Conservation (phyloP, 2,888 invertebrate genomes). For the Bombylius discolor region DNA sequence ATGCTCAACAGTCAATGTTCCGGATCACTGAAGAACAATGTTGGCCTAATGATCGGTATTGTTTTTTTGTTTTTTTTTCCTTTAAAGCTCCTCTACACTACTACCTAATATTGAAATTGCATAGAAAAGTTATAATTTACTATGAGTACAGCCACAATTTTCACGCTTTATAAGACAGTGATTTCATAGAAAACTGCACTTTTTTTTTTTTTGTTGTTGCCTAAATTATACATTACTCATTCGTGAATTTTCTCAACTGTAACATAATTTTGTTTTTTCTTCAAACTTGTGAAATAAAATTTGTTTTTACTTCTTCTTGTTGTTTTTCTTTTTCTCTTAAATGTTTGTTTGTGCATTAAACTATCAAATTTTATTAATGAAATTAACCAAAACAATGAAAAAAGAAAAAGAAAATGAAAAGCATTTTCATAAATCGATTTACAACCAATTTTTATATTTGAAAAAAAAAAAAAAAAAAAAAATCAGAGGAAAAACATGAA, state of each 20-base stretch:
- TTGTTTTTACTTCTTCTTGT: too few species aligned
- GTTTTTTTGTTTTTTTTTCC: not conserved
- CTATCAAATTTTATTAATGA: too few species aligned
- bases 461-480: too few species aligned
- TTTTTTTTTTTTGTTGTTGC: not conserved
- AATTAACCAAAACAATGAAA: too few species aligned
- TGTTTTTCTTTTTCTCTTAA: too few species aligned
- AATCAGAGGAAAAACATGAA: too few species aligned
- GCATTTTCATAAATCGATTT: too few species aligned
- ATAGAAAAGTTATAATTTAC: not conserved
- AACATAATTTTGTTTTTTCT: not conserved
- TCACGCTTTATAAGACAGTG: slow-evolving; percentile 1
- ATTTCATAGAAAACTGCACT: not conserved
- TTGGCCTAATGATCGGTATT: not conserved
- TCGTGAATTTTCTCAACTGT: not conserved
- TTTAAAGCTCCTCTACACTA: not conserved
- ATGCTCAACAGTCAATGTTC: not conserved
- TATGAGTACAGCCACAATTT: not conserved
- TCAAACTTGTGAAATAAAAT: too few species aligned
- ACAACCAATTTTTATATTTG: too few species aligned
- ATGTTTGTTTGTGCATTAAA: too few species aligned
- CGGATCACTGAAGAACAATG: not conserved
- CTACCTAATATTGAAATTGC: too few species aligned
- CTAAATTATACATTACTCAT: not conserved
- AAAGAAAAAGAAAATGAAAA: too few species aligned